Percentiles rank a stretch among this genome's conserved stretches.
Evolutionary conservation across 1,140 invertebrate species (phyloP).

Genomic region (Aphaenogaster ashmeadi): DNA sequence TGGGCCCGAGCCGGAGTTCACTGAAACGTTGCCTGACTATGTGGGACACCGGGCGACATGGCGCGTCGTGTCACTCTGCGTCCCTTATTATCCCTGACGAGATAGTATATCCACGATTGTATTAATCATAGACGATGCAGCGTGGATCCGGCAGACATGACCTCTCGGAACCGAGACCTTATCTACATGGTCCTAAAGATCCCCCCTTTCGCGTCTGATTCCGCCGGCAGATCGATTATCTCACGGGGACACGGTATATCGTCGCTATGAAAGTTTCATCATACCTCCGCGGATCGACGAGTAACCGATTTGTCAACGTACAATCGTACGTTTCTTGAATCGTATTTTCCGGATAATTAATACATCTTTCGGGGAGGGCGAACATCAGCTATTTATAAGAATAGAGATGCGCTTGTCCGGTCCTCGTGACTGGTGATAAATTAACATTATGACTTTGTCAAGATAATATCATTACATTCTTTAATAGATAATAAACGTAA

Average conservation of each 20-base stretch:
- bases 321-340: conserved; percentile 10
- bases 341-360: conserved; percentile 47
- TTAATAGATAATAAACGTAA: conserved; percentile 22
- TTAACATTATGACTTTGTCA: conserved; percentile 30
- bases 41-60: conserved; percentile 63
- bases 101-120: conserved; percentile 68
- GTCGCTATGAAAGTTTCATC: conserved; percentile 63
- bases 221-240: conserved; percentile 66
- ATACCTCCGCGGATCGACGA: conserved; percentile 39
- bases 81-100: conserved; percentile 69
- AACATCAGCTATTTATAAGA: conserved; percentile 42
- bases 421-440: conserved; percentile 17
- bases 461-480: conserved; percentile 17
- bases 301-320: conserved; percentile 57
- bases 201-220: conserved; percentile 39
- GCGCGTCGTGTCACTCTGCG: conserved; percentile 62
- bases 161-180: conserved; percentile 44
- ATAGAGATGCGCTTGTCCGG: conserved; percentile 2
- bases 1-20: conserved; percentile 43
- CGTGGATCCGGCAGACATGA: conserved; percentile 45
- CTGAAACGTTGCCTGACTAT: conserved; percentile 53
- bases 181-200: conserved; percentile 41
- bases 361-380: conserved; percentile 12
- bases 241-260: neutral
- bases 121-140: conserved; percentile 67